Evolutionary conservation across 92 coral and sea anemone species (phyloP).

Genomic region (Anthopleura xanthogrammica): DNA sequence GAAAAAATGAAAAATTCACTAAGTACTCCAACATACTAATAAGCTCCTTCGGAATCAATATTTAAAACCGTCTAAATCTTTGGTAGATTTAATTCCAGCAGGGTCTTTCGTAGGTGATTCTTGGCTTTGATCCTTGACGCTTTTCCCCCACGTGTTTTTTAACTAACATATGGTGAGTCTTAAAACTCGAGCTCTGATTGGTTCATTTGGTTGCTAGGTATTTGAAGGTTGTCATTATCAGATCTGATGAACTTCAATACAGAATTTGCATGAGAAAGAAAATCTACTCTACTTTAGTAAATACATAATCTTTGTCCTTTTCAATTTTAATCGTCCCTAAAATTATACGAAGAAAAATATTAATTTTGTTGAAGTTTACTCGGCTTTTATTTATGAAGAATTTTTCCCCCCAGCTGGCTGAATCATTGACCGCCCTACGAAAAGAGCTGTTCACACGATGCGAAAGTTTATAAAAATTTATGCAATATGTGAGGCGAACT

Average conservation of each 20-base stretch:
- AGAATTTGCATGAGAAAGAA: constrained; percentile 31
- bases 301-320: constrained; percentile 25
- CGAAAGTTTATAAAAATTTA: too few species aligned
- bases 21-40: too few species aligned
- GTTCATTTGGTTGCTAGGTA: constrained; percentile 24
- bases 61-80: too few species aligned
- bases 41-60: too few species aligned
- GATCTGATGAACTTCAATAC: constrained; percentile 1
- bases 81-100: background rate
- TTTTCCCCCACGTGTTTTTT: constrained; percentile 17
- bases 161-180: constrained; percentile 19
- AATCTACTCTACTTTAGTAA: background rate
- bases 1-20: background rate
- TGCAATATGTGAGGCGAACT: too few species aligned
- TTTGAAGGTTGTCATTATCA: constrained; percentile 8
- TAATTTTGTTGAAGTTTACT: background rate
- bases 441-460: background rate
- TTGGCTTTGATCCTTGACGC: background rate
- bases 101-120: background rate
- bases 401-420: background rate
- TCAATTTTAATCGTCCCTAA: constrained; percentile 11
- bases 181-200: constrained; percentile 19
- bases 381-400: background rate
- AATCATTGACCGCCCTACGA: background rate
- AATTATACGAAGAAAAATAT: background rate